phyloP scores from a whole-genome alignment of 2,888 invertebrate genomes.

The Archaeoteleia sp. region DNA sequence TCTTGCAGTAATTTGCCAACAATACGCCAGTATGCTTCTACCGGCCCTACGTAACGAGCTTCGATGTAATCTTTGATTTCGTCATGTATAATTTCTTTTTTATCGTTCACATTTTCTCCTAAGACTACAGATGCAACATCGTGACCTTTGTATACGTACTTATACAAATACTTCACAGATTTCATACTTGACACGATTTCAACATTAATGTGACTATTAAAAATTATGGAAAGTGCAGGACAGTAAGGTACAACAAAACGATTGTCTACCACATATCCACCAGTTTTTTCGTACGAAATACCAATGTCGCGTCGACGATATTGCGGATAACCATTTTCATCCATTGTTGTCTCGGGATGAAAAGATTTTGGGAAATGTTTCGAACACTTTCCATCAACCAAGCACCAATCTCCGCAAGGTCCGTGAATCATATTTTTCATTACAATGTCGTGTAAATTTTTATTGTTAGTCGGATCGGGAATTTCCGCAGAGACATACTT shows the following conservation, averaged over 20 bases:
- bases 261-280: slow-evolving; percentile 60
- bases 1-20: slow-evolving; percentile 26
- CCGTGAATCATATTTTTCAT: no score
- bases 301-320: slow-evolving; percentile 57
- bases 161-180: slow-evolving; percentile 41
- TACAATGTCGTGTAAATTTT: no score
- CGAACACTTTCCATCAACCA: no score
- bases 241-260: slow-evolving; percentile 64
- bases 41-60: slow-evolving; percentile 32
- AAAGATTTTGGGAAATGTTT: no score
- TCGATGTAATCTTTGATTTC: slow-evolving; percentile 12
- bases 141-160: slow-evolving; percentile 28
- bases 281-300: slow-evolving; percentile 36
- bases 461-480: no score
- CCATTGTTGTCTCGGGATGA: slow-evolving; percentile 47
- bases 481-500: no score
- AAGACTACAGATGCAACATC: slow-evolving; percentile 15
- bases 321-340: slow-evolving; percentile 58
- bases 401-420: no score
- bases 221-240: slow-evolving; percentile 37
- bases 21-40: slow-evolving; percentile 39
- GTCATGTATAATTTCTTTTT: slow-evolving; percentile 1
- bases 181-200: slow-evolving; percentile 55
- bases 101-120: slow-evolving; percentile 16
- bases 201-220: slow-evolving; percentile 50